These are phyloP conservation scores for Sminthurinus aureus DNA, from an alignment of 2,888 invertebrate genomes.

Conservation along the genomic window DNA sequence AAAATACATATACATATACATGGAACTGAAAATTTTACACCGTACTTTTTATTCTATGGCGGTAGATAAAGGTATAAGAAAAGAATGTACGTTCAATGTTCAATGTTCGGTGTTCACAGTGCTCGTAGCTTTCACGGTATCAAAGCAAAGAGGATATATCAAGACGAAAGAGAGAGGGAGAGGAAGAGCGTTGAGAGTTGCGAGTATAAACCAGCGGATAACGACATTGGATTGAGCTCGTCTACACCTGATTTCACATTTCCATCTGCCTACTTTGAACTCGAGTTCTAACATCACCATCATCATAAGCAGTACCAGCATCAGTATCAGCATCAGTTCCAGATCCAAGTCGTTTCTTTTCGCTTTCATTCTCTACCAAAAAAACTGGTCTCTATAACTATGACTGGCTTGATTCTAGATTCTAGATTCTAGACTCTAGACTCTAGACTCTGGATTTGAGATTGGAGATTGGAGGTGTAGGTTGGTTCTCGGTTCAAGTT, in stretches of 20 bases:
- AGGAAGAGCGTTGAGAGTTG: neutral
- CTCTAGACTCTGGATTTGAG: neutral
- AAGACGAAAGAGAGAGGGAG: neutral
- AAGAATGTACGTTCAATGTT: too few species aligned
- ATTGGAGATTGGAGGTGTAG: neutral
- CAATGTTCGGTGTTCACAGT: too few species aligned
- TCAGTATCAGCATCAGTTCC: neutral
- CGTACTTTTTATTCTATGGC: too few species aligned
- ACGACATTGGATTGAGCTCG: conserved; percentile 12
- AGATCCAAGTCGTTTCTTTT: too few species aligned
- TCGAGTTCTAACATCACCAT: neutral
- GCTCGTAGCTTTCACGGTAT: too few species aligned
- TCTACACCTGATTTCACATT: conserved; percentile 43
- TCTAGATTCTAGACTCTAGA: neutral
- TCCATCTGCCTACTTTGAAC: conserved; percentile 32
- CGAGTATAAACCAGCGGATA: neutral
- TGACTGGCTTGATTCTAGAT: neutral
- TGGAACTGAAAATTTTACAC: too few species aligned
- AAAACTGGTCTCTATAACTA: too few species aligned
- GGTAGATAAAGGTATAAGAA: too few species aligned
- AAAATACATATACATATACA: too few species aligned
- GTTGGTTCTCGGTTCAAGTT: too few species aligned
- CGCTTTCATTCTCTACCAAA: neutral
- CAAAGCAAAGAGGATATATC: too few species aligned
- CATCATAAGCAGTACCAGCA: neutral